These are phyloP conservation scores for Hippopotamus amphibius DNA, from an alignment of 2,113 vertebrate species.

Conservation along the genomic window DNA sequence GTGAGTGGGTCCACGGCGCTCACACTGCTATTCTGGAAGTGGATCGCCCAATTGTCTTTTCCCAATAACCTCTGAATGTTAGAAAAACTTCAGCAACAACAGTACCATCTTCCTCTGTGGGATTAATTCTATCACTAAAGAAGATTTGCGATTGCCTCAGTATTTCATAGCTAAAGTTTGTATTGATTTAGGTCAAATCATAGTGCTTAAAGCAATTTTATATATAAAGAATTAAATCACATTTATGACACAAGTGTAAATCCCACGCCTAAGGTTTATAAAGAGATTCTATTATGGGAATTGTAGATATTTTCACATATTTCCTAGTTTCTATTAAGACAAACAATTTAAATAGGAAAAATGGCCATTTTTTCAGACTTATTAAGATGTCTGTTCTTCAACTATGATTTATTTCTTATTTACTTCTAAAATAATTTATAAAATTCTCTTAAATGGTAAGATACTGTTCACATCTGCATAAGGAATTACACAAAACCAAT, in stretches of 20 bases:
- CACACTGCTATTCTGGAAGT: not conserved
- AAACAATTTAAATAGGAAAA: constrained; percentile 1
- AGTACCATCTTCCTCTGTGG: not conserved
- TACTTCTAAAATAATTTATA: constrained; percentile 40
- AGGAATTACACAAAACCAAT: not conserved
- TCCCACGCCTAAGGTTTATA: not conserved
- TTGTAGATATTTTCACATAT: not conserved
- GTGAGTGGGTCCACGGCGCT: not conserved
- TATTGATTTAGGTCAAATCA: constrained; percentile 14
- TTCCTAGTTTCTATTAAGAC: not conserved
- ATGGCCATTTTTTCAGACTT: not conserved
- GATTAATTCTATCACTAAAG: not conserved
- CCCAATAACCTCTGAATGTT: not conserved
- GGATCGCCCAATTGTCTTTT: not conserved
- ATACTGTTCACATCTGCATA: not conserved
- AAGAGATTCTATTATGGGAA: not conserved
- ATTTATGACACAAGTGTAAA: constrained; percentile 41
- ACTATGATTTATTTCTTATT: not conserved
- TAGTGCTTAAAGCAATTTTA: not conserved
- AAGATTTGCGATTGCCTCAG: not conserved
- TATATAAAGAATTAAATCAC: not conserved
- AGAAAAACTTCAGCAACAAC: not conserved
- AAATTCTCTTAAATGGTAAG: not conserved
- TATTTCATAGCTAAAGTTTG: constrained; percentile 21
- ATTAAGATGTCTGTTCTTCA: not conserved